Conservation (phyloP, 2,888 invertebrate genomes). For the Rhogogaster chlorosoma region DNA sequence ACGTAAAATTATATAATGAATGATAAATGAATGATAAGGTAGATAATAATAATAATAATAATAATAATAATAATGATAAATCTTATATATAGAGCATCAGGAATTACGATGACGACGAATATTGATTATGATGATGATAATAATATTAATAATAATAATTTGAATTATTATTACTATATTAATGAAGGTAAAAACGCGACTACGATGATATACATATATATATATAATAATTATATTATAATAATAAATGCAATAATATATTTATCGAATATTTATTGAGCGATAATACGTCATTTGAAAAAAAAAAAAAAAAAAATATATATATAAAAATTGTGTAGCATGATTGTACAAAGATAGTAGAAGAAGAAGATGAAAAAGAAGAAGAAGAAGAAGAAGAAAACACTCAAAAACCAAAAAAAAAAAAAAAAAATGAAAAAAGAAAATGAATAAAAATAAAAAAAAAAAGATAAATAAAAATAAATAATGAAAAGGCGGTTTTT, state of each 20-base stretch:
- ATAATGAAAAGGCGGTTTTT: constrained; percentile 53
- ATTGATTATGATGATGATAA: constrained; percentile 60
- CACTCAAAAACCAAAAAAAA: no score
- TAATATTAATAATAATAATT: constrained; percentile 65
- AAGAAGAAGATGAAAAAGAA: constrained; percentile 29
- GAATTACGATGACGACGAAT: constrained; percentile 47
- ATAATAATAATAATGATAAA: constrained; percentile 54
- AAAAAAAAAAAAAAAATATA: constrained; percentile 63
- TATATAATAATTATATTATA: constrained; percentile 59
- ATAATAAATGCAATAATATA: constrained; percentile 74
- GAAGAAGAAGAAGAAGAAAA: constrained; percentile 46
- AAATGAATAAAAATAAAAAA: constrained; percentile 52
- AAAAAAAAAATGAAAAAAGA: constrained; percentile 55
- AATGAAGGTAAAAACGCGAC: constrained; percentile 54
- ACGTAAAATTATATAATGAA: not conserved
- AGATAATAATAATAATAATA: constrained; percentile 54
- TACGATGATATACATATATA: constrained; percentile 63
- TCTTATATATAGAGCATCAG: not conserved
- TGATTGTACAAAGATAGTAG: constrained; percentile 75
- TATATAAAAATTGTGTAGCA: constrained; percentile 70
- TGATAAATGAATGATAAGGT: constrained; percentile 12
- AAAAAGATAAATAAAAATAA: constrained; percentile 9
- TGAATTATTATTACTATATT: constrained; percentile 62
- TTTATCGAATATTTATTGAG: constrained; percentile 76
- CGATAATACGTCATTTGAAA: constrained; percentile 58